These are phyloP conservation scores for Melanostigma gelatinosum DNA, from an alignment of 2,113 vertebrate genomes.

Conservation along the genomic window DNA sequence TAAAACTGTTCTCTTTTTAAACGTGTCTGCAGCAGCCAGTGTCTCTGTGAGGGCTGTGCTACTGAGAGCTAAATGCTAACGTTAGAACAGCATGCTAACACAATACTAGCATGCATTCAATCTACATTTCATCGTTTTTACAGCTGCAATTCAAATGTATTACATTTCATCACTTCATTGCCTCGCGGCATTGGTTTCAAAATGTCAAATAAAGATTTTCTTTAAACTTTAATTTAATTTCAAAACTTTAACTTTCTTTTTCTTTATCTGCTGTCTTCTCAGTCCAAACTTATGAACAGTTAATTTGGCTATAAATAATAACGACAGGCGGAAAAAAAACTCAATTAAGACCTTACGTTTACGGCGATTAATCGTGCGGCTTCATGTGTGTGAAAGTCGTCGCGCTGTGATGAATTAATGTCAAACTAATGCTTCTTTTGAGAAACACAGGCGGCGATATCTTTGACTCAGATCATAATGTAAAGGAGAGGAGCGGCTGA, in stretches of 20 bases:
- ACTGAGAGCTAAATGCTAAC: neutral
- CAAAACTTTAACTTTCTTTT: too few species aligned
- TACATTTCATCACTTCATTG: too few species aligned
- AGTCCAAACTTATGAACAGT: neutral
- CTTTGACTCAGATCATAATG: neutral
- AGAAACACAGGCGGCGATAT: neutral
- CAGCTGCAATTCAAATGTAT: too few species aligned
- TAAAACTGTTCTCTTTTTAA: neutral
- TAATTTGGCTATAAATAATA: slow-evolving; percentile 6
- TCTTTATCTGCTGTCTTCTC: too few species aligned
- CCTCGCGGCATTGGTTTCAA: too few species aligned
- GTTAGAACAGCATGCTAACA: neutral
- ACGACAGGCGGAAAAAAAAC: neutral
- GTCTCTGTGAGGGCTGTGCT: neutral
- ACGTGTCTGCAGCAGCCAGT: too few species aligned
- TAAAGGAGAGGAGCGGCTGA: neutral
- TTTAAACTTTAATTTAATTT: too few species aligned
- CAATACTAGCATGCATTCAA: neutral
- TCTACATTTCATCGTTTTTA: too few species aligned
- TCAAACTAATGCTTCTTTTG: slow-evolving; percentile 13
- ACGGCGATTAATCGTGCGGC: neutral
- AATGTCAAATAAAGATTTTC: too few species aligned
- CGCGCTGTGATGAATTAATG: neutral
- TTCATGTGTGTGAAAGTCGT: slow-evolving; percentile 6
- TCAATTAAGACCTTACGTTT: slow-evolving; percentile 19